phyloP scores from a whole-genome alignment of 2,113 vertebrate genomes.

The Emberiza fucata region DNA sequence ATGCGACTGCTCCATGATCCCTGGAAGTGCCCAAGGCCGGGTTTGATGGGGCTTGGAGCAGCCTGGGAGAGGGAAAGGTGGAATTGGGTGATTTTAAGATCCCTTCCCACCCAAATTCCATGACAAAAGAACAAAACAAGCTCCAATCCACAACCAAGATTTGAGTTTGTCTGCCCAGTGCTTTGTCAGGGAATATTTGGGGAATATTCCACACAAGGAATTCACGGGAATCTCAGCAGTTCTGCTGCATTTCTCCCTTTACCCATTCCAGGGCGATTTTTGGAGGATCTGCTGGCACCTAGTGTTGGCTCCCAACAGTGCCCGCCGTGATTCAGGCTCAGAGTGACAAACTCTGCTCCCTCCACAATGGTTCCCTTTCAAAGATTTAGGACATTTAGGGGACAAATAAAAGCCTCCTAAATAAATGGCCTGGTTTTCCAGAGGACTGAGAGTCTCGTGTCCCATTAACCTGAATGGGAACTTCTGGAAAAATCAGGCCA shows the following conservation, averaged over 20 bases:
- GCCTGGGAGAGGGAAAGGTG: neutral
- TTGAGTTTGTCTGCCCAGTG: neutral
- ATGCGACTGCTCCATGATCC: neutral
- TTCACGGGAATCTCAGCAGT: rapidly evolving
- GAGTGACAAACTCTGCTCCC: neutral
- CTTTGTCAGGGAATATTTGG: neutral
- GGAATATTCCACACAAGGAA: rapidly evolving
- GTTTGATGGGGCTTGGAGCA: neutral
- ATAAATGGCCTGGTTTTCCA: conserved; percentile 41
- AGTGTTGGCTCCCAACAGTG: neutral
- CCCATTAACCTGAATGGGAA: conserved; percentile 50
- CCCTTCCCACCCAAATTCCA: rapidly evolving
- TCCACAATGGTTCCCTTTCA: conserved; percentile 1
- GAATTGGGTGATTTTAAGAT: too few relatives aligned
- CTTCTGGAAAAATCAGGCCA: conserved; percentile 41
- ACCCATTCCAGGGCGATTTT: neutral
- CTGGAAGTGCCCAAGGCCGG: neutral
- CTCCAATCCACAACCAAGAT: neutral
- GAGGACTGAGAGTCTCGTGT: neutral
- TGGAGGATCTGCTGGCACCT: conserved; percentile 38
- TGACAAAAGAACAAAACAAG: neutral
- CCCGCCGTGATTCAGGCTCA: neutral
- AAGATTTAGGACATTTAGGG: neutral
- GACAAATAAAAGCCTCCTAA: neutral
- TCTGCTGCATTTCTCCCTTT: neutral